phyloP scores from a whole-genome alignment of 2,797 vertebrate genomes.

The Acanthurus lineatus region DNA sequence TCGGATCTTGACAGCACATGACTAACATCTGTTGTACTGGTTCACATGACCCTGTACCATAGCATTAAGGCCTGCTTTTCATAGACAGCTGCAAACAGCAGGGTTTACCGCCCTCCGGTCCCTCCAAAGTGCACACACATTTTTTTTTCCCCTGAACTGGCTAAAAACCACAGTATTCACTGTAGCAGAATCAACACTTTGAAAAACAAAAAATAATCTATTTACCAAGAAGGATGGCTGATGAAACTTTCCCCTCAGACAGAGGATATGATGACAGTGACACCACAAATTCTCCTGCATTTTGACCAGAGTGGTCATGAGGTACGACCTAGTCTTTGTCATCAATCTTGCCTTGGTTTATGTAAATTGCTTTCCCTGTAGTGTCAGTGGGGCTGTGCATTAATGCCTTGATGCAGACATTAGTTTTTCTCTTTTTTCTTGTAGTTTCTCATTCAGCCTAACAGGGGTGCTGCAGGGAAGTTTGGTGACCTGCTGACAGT shows the following conservation, averaged over 20 bases:
- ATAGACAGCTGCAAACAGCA: slow-evolving; percentile 58
- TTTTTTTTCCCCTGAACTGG: too few relatives aligned
- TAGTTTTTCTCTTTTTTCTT: neutral
- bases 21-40: slow-evolving; percentile 9
- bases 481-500: slow-evolving; percentile 88
- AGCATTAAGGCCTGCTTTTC: slow-evolving; percentile 19
- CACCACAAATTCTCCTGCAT: slow-evolving; percentile 87
- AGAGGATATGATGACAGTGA: slow-evolving; percentile 91
- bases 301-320: slow-evolving; percentile 83
- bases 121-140: neutral
- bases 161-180: too few relatives aligned
- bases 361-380: neutral
- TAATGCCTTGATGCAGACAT: neutral
- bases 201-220: too few relatives aligned
- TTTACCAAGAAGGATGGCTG: slow-evolving; percentile 77
- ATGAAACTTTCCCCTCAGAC: slow-evolving; percentile 81
- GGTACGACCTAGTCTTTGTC: slow-evolving; percentile 74
- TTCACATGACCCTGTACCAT: slow-evolving; percentile 44
- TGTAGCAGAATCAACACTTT: too few relatives aligned
- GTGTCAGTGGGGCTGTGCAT: neutral
- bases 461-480: slow-evolving; percentile 92
- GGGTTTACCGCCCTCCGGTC: slow-evolving; percentile 4
- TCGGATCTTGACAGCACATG: slow-evolving; percentile 12
- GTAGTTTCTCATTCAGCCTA: slow-evolving; percentile 94
- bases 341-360: neutral